Evolutionary conservation across 92 coral and sea anemone species (phyloP), one percentile per base, ranked within the genome.

Genomic region (Montipora capitata): DNA sequence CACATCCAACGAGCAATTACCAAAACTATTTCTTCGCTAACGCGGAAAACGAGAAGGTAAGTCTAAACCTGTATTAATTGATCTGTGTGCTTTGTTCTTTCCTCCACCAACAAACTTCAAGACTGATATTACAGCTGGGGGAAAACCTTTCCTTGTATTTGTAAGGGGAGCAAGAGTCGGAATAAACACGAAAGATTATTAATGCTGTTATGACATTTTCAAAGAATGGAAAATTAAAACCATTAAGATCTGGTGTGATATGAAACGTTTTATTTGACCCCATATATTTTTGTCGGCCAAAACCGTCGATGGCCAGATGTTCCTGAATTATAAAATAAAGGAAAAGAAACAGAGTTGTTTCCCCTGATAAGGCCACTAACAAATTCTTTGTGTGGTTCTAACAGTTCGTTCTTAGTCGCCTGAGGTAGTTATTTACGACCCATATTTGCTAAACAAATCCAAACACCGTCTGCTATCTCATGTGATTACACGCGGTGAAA

Each of bases 41-140:
- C 83, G 89, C 88, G 15, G 96, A 95, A 62, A 85, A 94, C 45
- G 98, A 95, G 76, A 95, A 91, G 96, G 98, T 95, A 70, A 68
- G 98, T 72, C 39, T 18, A 2, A 42, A 59, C 48, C 15, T 12
- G 14, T 54, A 68, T 68, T 49, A 38, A 68, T 68, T 62, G 9
- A 5, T 80, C 65, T 4, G 15, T 49, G 49, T 11, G 14, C 49
- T 4, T 3, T 3, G 52, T 38, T 39, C n/a, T 42, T 27, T 13
- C 20, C 4, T 6, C 63, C 35, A 27, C 35, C 35, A 27, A 27
- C 35, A 27, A 27, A 27, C 35, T 27, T 27, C 35, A 27, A 27
- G 35, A 27, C 35, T 27, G 35, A 6, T 5, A 79, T 48, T n/a
- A 41, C 15, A 16, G 68, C 10, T 5, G 15, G 9, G 12, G 7